Conservation (phyloP, 2,113 vertebrate species). For the Trematomus loennbergii region DNA sequence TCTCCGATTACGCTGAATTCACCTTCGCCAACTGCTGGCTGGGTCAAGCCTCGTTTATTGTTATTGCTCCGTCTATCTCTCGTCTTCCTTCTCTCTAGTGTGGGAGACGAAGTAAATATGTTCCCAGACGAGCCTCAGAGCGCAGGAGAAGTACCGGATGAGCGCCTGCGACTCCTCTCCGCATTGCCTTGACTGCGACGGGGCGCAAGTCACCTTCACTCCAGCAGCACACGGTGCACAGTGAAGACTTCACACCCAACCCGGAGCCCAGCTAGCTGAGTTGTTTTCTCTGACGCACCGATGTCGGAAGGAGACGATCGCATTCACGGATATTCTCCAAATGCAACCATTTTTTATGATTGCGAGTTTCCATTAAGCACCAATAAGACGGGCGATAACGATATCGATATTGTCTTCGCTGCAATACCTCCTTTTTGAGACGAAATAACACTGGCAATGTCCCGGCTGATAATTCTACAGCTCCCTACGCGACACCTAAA, state of each 20-base stretch:
- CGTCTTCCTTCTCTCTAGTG: conserved; percentile 46
- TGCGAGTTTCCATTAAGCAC: conserved; percentile 87
- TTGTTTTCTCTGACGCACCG: conserved; percentile 77
- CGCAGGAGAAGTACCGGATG: conserved; percentile 76
- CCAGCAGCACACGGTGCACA: conserved; percentile 78
- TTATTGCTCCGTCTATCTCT: conserved; percentile 26
- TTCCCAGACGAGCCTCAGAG: conserved; percentile 82
- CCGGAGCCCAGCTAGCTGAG: conserved; percentile 73
- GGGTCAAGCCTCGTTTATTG: conserved; percentile 21
- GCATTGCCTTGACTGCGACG: conserved; percentile 86
- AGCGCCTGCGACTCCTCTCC: conserved; percentile 82
- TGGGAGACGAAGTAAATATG: conserved; percentile 62
- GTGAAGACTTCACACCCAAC: conserved; percentile 64
- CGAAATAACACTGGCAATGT: conserved; percentile 38
- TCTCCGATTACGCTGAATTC: conserved; percentile 48
- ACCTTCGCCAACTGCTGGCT: conserved; percentile 55
- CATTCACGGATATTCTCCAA: conserved; percentile 72
- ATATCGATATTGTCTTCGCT: conserved; percentile 53
- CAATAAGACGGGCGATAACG: conserved; percentile 66
- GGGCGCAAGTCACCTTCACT: conserved; percentile 85
- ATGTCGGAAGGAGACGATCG: conserved; percentile 72
- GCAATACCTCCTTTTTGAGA: conserved; percentile 39
- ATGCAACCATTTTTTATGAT: conserved; percentile 83
- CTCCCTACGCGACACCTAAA: conserved; percentile 18
- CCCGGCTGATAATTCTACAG: conserved; percentile 22